Percentiles rank a stretch among this genome's conserved stretches.
These are phyloP conservation scores for Conus ventricosus DNA, from an alignment of 1,140 invertebrate genomes.

Conservation along the genomic window DNA sequence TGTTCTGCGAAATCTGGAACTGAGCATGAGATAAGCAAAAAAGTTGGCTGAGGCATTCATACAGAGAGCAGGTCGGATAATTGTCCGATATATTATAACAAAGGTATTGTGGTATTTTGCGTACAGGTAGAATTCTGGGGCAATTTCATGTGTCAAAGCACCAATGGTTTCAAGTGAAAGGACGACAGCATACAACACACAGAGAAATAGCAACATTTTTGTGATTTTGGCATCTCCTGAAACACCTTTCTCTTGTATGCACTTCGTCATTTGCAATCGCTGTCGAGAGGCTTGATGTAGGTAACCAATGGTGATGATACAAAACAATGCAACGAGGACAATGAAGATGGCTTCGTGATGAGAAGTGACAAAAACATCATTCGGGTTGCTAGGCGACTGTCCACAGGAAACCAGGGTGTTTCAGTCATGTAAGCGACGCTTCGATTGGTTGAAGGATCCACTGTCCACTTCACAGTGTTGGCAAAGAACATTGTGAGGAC, in stretches of 20 bases:
- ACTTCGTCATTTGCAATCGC: background rate
- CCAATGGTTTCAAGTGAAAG: background rate
- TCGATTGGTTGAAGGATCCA: background rate
- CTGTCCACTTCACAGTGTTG: background rate
- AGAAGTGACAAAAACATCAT: background rate
- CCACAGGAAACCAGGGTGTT: background rate
- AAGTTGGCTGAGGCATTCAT: too few relatives aligned
- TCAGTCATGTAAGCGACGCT: background rate
- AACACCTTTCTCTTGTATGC: too few relatives aligned
- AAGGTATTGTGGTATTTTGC: conserved; percentile 5
- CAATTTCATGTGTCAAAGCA: background rate
- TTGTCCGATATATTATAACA: too few relatives aligned
- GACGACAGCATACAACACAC: background rate
- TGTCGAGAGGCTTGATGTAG: background rate
- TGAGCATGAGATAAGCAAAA: too few relatives aligned
- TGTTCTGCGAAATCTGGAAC: too few relatives aligned
- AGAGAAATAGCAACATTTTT: background rate
- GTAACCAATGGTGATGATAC: background rate
- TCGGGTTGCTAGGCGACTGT: background rate
- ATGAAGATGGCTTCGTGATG: background rate
- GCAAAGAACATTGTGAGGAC: background rate
- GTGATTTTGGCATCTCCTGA: background rate
- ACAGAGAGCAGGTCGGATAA: too few relatives aligned
- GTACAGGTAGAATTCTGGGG: background rate
- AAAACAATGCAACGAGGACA: background rate